phyloP scores from a whole-genome alignment of 2,797 vertebrate species.

The Echiichthys vipera region DNA sequence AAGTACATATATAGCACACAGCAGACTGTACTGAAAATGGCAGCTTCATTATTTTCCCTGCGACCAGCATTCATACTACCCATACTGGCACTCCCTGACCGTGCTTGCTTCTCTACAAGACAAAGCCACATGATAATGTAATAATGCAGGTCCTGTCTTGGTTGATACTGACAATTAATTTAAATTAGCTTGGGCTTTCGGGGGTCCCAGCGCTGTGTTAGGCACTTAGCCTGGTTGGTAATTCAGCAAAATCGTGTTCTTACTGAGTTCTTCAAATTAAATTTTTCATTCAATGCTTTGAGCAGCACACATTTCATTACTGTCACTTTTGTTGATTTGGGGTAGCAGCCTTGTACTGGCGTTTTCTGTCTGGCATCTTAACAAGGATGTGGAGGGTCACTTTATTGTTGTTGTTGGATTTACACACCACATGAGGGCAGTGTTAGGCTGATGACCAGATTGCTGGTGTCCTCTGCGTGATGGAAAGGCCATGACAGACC shows the following conservation, averaged over 20 bases:
- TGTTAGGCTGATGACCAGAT: slow-evolving; percentile 27
- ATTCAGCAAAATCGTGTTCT: not conserved
- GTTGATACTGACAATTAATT: not conserved
- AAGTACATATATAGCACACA: not conserved
- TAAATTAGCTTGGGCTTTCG: not conserved
- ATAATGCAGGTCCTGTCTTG: not conserved
- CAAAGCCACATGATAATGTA: not conserved
- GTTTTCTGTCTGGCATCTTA: slow-evolving; percentile 10
- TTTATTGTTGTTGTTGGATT: slow-evolving; percentile 32
- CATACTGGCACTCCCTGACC: not conserved
- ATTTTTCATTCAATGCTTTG: not conserved
- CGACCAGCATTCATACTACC: not conserved
- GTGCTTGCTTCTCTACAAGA: not conserved
- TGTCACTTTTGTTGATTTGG: not conserved
- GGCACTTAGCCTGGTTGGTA: no score
- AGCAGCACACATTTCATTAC: not conserved
- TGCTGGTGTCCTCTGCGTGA: not conserved
- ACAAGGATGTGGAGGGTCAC: not conserved
- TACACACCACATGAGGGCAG: slow-evolving; percentile 73
- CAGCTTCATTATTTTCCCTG: not conserved
- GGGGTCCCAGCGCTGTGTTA: not conserved
- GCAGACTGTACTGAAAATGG: not conserved
- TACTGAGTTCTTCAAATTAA: not conserved
- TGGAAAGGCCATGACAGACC: slow-evolving; percentile 4
- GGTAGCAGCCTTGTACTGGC: not conserved